Conservation (phyloP, 2,797 vertebrate genomes). For the Sebastes taczanowskii region DNA sequence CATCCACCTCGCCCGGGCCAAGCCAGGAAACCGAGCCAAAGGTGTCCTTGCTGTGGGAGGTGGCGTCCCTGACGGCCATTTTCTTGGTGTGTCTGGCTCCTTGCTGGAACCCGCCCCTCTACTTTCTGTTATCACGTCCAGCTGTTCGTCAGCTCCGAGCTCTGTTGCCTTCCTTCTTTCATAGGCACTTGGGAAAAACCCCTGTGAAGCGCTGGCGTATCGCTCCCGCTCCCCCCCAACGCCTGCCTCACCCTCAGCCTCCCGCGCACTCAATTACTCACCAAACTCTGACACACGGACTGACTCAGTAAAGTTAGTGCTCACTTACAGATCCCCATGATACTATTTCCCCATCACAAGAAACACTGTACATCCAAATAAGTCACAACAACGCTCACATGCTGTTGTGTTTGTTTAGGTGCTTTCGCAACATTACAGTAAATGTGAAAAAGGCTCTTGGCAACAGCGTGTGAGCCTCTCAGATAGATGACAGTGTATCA, state of each 20-base stretch:
- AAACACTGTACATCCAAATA: neutral
- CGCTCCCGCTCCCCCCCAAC: slow-evolving; percentile 51
- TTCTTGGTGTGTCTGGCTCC: slow-evolving; percentile 77
- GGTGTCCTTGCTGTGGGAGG: slow-evolving; percentile 75
- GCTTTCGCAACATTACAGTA: neutral
- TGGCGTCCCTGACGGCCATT: slow-evolving; percentile 72
- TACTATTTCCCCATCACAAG: neutral
- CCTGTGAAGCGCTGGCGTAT: slow-evolving; percentile 53
- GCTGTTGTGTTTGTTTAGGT: neutral
- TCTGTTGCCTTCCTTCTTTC: slow-evolving; percentile 66
- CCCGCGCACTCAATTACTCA: slow-evolving; percentile 7
- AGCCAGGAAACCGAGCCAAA: neutral
- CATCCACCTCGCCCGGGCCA: neutral
- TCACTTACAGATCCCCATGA: neutral
- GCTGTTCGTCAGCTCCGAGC: slow-evolving; percentile 80
- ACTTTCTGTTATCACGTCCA: slow-evolving; percentile 81
- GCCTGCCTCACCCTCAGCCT: slow-evolving; percentile 16
- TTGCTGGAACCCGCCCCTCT: slow-evolving; percentile 82
- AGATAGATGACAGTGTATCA: slow-evolving; percentile 22
- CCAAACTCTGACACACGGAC: slow-evolving; percentile 25
- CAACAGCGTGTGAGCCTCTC: slow-evolving; percentile 31
- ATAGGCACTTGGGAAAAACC: slow-evolving; percentile 30
- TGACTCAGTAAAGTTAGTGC: slow-evolving; percentile 37
- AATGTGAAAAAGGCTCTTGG: slow-evolving; percentile 17
- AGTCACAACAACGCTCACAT: slow-evolving; percentile 20